Conservation (phyloP, 2,888 invertebrate genomes). For the Phyllotreta cruciferae region DNA sequence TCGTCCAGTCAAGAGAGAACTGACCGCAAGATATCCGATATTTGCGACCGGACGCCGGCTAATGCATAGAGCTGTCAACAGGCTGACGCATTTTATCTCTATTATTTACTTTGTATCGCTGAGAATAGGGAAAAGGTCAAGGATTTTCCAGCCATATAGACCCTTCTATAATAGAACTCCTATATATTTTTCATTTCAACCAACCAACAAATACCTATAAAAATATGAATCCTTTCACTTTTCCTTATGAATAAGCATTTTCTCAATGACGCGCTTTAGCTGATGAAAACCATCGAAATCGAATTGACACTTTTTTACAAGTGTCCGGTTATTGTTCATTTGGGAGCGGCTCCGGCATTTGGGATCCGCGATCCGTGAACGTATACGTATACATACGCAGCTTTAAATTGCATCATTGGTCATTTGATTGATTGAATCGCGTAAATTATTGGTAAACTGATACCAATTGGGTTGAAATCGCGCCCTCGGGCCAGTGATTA, state of each 20-base stretch:
- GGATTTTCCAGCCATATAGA: too few species aligned
- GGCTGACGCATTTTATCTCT: conserved; percentile 46
- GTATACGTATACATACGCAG: conserved; percentile 24
- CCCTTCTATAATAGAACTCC: too few species aligned
- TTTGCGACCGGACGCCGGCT: conserved; percentile 58
- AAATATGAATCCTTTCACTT: too few species aligned
- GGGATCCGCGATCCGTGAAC: conserved; percentile 26
- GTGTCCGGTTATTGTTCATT: conserved; percentile 26
- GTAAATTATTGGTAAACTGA: conserved; percentile 52
- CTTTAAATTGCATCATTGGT: conserved; percentile 42
- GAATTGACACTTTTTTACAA: conserved; percentile 21
- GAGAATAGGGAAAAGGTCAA: too few species aligned
- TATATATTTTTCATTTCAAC: too few species aligned
- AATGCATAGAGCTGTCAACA: conserved; percentile 59
- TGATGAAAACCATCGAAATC: conserved; percentile 17
- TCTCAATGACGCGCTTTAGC: not conserved
- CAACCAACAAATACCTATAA: too few species aligned
- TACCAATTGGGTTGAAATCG: conserved; percentile 47
- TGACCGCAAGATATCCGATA: conserved; percentile 60
- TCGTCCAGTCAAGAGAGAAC: conserved; percentile 49
- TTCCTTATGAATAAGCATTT: not conserved
- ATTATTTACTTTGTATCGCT: conserved; percentile 43
- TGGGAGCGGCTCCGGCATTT: conserved; percentile 28
- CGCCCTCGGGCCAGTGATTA: conserved; percentile 55
- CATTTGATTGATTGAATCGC: conserved; percentile 51